Conservation (phyloP, 2,888 invertebrate species). For the Microdon myrmicae region DNA sequence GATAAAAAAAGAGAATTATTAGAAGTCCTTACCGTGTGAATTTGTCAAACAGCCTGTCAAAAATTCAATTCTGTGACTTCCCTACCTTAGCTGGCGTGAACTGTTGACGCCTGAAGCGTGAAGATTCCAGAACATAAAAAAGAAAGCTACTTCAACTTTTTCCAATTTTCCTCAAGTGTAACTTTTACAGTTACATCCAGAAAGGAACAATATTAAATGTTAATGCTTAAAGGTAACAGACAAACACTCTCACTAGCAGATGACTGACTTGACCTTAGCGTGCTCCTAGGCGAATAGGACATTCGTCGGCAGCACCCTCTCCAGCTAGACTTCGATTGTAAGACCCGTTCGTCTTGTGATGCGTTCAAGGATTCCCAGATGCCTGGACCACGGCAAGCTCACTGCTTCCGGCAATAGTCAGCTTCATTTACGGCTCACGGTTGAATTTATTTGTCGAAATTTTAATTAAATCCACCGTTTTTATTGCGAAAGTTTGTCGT, state of each 20-base stretch:
- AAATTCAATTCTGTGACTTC: conserved; percentile 52
- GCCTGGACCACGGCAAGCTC: neutral
- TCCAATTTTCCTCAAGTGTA: conserved; percentile 45
- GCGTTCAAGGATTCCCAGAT: conserved; percentile 25
- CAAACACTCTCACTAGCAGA: too few species aligned
- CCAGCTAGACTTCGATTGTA: neutral
- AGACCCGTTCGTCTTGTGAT: conserved; percentile 27
- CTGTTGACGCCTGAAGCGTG: conserved; percentile 31
- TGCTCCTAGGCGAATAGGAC: too few species aligned
- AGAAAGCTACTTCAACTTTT: conserved; percentile 34
- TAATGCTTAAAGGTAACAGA: conserved; percentile 45
- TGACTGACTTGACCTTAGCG: too few species aligned
- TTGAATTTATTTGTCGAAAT: conserved; percentile 52
- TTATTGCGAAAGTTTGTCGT: conserved; percentile 51
- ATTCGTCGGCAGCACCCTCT: conserved; percentile 15
- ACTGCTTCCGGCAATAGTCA: conserved; percentile 13
- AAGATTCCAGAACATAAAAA: conserved; percentile 25
- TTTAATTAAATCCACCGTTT: conserved; percentile 52
- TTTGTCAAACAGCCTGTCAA: conserved; percentile 50
- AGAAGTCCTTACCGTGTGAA: conserved; percentile 17
- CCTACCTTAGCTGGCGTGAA: conserved; percentile 24
- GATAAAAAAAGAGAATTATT: conserved; percentile 4
- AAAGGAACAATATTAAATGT: conserved; percentile 43
- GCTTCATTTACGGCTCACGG: conserved; percentile 50
- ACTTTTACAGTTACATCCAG: conserved; percentile 21